Evolutionary conservation across 2,888 invertebrate genomes (phyloP), one percentile per base, ranked within the genome.

Genomic region (Drosophila infuscata): DNA sequence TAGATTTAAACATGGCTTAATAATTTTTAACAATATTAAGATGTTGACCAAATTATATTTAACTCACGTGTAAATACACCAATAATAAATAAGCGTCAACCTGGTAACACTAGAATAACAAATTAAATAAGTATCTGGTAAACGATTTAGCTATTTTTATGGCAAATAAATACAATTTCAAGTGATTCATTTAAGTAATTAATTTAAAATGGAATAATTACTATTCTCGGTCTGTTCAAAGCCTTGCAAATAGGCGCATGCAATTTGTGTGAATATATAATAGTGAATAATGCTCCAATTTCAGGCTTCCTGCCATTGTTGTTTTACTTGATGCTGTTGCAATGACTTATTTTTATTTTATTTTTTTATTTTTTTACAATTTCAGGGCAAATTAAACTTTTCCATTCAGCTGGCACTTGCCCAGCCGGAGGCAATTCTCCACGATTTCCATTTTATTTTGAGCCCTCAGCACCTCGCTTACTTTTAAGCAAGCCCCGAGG

Each of bases 361-460:
- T 46, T 15, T 35, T 17, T 9, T 15, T 15, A 15, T n/a, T 5
- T 36, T 38, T 6, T 46, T 25, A 58, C 70, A 58, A 49, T 70
- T 73, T 69, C 49, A 30, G 58, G 38, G 33, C 52, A 72, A 82
- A 82, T 83, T 61, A 62, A 83, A 86, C 70, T 65, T 56, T 74
- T 62, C 41, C 59, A 62, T 49, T 67, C 41, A 32, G 59, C 29
- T 29, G 38, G 48, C 51, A 49, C 25, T 41, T 33, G 51, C 51
- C 59, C 59, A 36, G 36, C 66, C 52, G 17, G 4, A 17, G 78
- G 76, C 74, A 29, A 60, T 63, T 78, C 36, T 32, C 51, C 52
- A 86, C 70, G 68, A 81, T 69, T 81, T 83, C 25, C 49, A 69
- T 81, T 82, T 88, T 82, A 83, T 83, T 70, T 87, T 84, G 73